Evolutionary conservation across 1,140 invertebrate genomes (phyloP).

Genomic region (Papilio machaon): DNA sequence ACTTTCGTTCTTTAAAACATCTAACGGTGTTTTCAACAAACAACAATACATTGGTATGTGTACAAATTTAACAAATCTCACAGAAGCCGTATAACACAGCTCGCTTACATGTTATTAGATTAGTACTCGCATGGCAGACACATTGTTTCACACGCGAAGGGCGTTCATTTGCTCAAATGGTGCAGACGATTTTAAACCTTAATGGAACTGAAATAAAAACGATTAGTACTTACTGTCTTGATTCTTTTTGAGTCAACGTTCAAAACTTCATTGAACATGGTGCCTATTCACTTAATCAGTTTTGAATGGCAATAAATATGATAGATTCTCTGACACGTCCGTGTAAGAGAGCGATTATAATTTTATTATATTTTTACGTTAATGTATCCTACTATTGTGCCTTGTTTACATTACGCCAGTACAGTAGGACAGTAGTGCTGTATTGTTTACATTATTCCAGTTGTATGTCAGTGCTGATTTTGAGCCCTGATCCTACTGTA

Average conservation of each 20-base stretch:
- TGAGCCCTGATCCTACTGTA: too few species aligned
- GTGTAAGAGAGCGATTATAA: background rate
- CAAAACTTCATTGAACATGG: constrained; percentile 1
- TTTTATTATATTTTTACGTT: background rate
- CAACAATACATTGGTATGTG: background rate
- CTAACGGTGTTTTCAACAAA: background rate
- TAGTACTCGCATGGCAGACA: background rate
- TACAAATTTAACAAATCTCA: background rate
- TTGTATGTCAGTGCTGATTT: too few species aligned
- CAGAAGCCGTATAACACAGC: constrained; percentile 20
- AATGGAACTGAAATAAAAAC: background rate
- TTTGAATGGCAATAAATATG: constrained; percentile 25
- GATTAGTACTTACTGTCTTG: background rate
- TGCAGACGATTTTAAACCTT: constrained; percentile 13
- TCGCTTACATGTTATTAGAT: constrained; percentile 19
- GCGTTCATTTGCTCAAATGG: background rate
- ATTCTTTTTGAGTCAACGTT: background rate
- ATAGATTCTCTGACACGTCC: background rate
- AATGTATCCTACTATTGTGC: too few species aligned
- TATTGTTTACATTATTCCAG: too few species aligned
- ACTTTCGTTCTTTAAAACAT: background rate
- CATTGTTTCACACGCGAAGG: constrained; percentile 33
- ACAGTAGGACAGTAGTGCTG: too few species aligned
- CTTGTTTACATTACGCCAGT: too few species aligned
- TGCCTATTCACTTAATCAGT: constrained; percentile 22